phyloP scores from a whole-genome alignment of 2,113 vertebrate species.

The Lagenorhynchus albirostris region DNA sequence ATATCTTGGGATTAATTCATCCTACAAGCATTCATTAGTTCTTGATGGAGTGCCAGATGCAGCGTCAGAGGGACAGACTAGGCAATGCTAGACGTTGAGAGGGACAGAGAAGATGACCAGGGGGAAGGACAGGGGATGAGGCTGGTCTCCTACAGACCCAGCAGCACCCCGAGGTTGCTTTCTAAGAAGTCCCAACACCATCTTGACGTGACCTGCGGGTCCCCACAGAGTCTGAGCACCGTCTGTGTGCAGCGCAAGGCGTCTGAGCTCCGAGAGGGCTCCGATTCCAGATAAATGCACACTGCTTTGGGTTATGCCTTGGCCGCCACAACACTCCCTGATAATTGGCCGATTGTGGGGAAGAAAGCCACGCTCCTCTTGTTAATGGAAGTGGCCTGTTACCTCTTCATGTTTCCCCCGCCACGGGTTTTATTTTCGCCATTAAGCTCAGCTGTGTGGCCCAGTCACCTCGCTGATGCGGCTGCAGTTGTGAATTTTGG shows the following conservation, averaged over 20 bases:
- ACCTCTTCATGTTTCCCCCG: background rate
- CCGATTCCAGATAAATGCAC: background rate
- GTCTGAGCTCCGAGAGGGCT: background rate
- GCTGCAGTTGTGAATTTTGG: background rate
- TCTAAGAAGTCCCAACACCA: background rate
- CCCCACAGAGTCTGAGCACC: background rate
- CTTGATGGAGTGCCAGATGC: background rate
- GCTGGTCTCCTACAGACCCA: background rate
- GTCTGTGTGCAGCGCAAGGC: rapidly evolving
- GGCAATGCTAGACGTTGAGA: background rate
- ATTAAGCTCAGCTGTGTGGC: background rate
- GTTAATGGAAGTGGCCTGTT: background rate
- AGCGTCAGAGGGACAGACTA: background rate
- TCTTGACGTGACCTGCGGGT: background rate
- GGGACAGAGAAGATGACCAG: background rate
- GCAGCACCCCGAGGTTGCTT: background rate
- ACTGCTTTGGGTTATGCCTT: background rate
- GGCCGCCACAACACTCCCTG: background rate
- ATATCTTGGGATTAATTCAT: background rate
- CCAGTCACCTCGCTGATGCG: background rate
- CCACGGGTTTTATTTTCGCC: background rate
- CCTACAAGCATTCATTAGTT: background rate
- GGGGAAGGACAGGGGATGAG: background rate
- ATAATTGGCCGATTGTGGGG: background rate
- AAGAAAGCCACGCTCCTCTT: background rate